Evolutionary conservation across 2,113 vertebrate species (phyloP).

Genomic region (Sclerurus mexicanus): DNA sequence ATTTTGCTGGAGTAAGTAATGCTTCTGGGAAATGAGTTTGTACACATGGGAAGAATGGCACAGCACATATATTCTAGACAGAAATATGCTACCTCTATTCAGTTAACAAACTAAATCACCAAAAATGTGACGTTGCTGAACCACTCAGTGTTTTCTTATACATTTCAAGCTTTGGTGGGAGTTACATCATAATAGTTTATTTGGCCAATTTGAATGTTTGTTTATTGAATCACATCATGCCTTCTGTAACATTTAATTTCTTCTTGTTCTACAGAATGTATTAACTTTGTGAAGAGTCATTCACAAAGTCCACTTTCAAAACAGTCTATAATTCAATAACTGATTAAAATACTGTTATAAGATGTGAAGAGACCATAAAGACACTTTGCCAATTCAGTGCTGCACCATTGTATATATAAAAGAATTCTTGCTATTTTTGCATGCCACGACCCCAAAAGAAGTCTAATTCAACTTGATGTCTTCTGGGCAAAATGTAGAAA

Average conservation of each 20-base stretch:
- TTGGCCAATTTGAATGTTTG: background rate
- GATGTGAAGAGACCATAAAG: background rate
- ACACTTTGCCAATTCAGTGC: background rate
- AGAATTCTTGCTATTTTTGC: background rate
- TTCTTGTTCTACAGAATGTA: background rate
- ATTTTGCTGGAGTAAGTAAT: background rate
- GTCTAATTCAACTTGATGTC: background rate
- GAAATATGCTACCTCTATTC: background rate
- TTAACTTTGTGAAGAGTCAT: background rate
- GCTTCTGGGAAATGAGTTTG: background rate
- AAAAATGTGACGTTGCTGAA: background rate
- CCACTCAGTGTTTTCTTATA: background rate
- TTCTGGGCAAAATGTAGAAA: background rate
- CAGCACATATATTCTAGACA: background rate
- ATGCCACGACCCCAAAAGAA: background rate
- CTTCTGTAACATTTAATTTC: background rate
- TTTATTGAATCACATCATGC: background rate
- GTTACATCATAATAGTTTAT: background rate
- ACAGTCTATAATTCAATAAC: background rate
- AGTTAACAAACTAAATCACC: background rate
- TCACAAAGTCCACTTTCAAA: background rate
- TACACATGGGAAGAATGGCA: fast-evolving
- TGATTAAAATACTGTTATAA: background rate
- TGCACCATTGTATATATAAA: fast-evolving
- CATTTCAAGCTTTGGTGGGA: background rate